Evolutionary conservation across 2,888 invertebrate species (phyloP).

Genomic region (Leptinotarsa rubiginosa): DNA sequence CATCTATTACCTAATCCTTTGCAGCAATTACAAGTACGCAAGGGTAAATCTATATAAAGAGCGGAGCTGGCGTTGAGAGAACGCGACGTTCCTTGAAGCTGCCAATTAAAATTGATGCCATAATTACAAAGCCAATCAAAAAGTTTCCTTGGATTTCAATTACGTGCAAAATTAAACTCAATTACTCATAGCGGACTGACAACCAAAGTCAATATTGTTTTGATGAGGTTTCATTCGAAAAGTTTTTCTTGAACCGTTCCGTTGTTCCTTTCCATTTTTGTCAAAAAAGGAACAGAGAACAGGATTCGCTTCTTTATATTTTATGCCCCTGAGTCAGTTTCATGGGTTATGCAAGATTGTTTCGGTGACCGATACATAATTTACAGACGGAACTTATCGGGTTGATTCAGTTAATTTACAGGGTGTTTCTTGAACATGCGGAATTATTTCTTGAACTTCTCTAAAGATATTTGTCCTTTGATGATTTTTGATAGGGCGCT

Average conservation of each 20-base stretch:
- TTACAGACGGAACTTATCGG: too few relatives aligned
- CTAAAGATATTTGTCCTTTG: too few relatives aligned
- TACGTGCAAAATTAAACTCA: constrained; percentile 61
- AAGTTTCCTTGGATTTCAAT: constrained; percentile 61
- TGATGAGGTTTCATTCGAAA: constrained; percentile 29
- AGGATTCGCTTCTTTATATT: too few relatives aligned
- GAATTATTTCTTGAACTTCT: too few relatives aligned
- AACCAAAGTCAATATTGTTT: constrained; percentile 53
- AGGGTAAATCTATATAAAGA: constrained; percentile 58
- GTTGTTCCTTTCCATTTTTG: not conserved
- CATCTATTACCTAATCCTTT: constrained; percentile 63
- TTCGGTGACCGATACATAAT: too few relatives aligned
- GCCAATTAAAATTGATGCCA: constrained; percentile 66
- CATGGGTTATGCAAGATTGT: too few relatives aligned
- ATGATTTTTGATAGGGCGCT: too few relatives aligned
- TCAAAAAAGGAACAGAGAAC: too few relatives aligned
- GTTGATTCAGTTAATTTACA: too few relatives aligned
- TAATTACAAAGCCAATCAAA: constrained; percentile 66
- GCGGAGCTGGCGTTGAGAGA: constrained; percentile 37
- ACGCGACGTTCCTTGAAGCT: constrained; percentile 50
- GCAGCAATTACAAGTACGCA: constrained; percentile 61
- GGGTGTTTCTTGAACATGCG: too few relatives aligned
- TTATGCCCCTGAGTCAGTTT: too few relatives aligned
- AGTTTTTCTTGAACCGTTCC: constrained; percentile 17
- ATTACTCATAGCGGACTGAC: constrained; percentile 55